Conservation (phyloP, 2,113 vertebrate species). For the Naja naja region DNA sequence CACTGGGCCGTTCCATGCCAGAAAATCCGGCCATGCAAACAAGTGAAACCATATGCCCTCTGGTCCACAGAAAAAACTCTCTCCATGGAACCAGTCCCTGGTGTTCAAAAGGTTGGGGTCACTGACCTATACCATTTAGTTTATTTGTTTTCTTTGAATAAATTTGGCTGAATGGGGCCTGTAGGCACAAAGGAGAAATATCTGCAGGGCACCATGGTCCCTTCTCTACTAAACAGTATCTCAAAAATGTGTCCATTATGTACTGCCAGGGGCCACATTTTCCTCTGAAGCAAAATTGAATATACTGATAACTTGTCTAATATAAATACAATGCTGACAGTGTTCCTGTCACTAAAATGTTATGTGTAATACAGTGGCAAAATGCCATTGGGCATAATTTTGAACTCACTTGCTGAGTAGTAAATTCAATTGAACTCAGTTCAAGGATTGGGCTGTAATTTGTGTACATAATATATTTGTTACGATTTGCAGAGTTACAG, state of each 20-base stretch:
- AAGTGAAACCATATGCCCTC: too few species aligned
- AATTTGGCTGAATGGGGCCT: not conserved
- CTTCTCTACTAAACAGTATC: not conserved
- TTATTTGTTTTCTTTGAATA: not conserved
- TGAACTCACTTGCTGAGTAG: not conserved
- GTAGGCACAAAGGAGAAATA: not conserved
- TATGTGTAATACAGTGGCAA: not conserved
- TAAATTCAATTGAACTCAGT: not conserved
- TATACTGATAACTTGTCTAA: not conserved
- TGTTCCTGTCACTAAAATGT: not conserved
- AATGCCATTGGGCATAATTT: not conserved
- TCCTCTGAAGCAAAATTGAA: not conserved
- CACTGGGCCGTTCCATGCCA: too few species aligned
- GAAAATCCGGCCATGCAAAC: too few species aligned
- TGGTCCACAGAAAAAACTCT: too few species aligned
- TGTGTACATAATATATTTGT: not conserved
- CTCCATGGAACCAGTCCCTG: too few species aligned
- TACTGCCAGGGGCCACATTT: not conserved
- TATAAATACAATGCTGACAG: not conserved
- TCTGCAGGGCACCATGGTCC: not conserved
- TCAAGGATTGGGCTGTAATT: not conserved
- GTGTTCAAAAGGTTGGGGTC: not conserved
- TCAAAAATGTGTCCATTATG: not conserved
- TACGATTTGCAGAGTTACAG: not conserved
- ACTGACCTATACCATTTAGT: not conserved